phyloP scores from a whole-genome alignment of 2,113 vertebrate species.

The Pseudois nayaur region DNA sequence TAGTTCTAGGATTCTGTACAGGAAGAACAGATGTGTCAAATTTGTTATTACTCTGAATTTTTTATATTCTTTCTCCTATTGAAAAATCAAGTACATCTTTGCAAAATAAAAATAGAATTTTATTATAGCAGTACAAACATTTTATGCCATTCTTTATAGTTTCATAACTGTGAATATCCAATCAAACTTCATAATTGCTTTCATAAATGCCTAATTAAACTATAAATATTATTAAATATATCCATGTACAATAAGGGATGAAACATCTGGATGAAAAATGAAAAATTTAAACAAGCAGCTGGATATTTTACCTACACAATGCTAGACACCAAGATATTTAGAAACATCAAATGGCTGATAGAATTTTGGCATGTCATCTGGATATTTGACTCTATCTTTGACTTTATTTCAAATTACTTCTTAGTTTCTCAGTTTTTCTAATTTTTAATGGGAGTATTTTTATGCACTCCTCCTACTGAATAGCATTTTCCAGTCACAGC shows the following conservation, averaged over 20 bases:
- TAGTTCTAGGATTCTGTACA: constrained; percentile 26
- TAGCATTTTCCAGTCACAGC: neutral
- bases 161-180: constrained; percentile 76
- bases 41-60: constrained; percentile 69
- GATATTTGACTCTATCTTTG: constrained; percentile 50
- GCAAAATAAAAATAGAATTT: constrained; percentile 76
- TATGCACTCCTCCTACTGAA: constrained; percentile 18
- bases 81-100: constrained; percentile 75
- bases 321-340: constrained; percentile 68
- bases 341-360: constrained; percentile 58
- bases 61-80: constrained; percentile 65
- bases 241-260: constrained; percentile 62
- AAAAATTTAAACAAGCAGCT: constrained; percentile 72
- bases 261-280: constrained; percentile 76
- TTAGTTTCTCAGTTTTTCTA: constrained; percentile 10
- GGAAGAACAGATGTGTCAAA: constrained; percentile 68
- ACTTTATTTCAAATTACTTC: constrained; percentile 49
- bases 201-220: constrained; percentile 75
- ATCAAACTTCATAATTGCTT: constrained; percentile 74
- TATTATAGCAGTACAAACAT: constrained; percentile 74
- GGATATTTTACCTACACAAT: constrained; percentile 75
- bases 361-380: constrained; percentile 56
- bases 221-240: constrained; percentile 78
- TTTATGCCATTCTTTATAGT: constrained; percentile 72
- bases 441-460: constrained; percentile 43